Percentiles rank a stretch among this genome's conserved stretches.
These are phyloP conservation scores for Poeciliopsis presidionis DNA, from an alignment of 2,797 vertebrate species.

Conservation along the genomic window DNA sequence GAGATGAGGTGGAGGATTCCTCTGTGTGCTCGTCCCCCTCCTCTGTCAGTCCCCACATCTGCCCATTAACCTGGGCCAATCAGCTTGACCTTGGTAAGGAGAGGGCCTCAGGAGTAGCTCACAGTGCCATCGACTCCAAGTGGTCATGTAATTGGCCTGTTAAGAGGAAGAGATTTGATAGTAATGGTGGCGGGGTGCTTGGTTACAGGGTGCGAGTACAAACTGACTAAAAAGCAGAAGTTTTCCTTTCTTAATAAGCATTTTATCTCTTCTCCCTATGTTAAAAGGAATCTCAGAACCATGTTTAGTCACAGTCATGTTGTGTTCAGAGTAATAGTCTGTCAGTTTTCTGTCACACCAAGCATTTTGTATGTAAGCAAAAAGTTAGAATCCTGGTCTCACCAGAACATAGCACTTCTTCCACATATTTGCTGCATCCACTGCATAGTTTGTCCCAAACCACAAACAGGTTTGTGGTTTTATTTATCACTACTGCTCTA, in stretches of 20 bases:
- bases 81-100: conserved; percentile 83
- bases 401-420: not conserved
- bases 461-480: not conserved
- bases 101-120: conserved; percentile 72
- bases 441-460: not conserved
- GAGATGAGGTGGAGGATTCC: conserved; percentile 80
- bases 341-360: not conserved
- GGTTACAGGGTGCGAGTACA: conserved; percentile 35
- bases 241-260: conserved; percentile 21
- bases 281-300: not conserved
- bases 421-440: not conserved
- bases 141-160: conserved; percentile 78
- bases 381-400: not conserved
- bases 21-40: conserved; percentile 80
- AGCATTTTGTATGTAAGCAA: not conserved
- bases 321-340: not conserved
- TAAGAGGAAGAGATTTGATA: conserved; percentile 57
- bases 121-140: conserved; percentile 70
- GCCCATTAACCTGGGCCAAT: conserved; percentile 85
- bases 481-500: not conserved
- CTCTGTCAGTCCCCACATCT: conserved; percentile 75
- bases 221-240: conserved; percentile 43
- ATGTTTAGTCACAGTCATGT: not conserved
- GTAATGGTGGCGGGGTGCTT: conserved; percentile 21
- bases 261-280: not conserved